Evolutionary conservation across 2,797 vertebrate species (phyloP), one percentile per base, ranked within the genome.

Genomic region (Labroides dimidiatus): DNA sequence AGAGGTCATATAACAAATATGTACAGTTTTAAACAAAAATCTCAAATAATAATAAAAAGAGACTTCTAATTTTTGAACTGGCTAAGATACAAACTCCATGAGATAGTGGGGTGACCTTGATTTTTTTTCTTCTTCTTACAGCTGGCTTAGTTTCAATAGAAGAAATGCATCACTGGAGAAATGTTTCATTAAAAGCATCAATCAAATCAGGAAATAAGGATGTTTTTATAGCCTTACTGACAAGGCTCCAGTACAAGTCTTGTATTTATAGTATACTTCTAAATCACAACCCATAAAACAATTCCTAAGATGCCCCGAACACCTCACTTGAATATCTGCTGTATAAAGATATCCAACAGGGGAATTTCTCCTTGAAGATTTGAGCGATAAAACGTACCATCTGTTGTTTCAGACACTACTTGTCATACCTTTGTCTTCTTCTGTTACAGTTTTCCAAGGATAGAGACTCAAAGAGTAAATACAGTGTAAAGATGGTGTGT

Each of bases 91-190:
- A 53, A 79, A 70, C 51, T 44, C 39, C 71, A 57, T 57, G 41
- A 64, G 65, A 33, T 50, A 39, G 14, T 42, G 42, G 72, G 53
- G 64, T 77, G 75, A 85, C 74, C 64, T 77, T 82, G 69, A 55
- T 27, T 57, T 68, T 33, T 4, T 64, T 20, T n/a, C n/a, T n/a
- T n/a, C n/a, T n/a, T n/a, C n/a, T 33, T 39, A 58, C 1, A 1
- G 55, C 45, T 56, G 41, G 21, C 24, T 33, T 13, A 61, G 23
- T 9, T 52, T 33, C 50, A 50, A 59, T 57, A 13, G 43, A 64
- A 30, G 13, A 66, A 47, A 70, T 52, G 66, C 56, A 48, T 66
- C 63, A 60, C 7, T 20, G 63, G 41, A 12, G 41, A 65, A 66
- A 56, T 39, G 47, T 44, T 70, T 78, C 54, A 59, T 64, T 43